Base-by-base conservation (phyloP, 2,113 vertebrate genomes). In the Phyllostomus hastatus region DNA sequence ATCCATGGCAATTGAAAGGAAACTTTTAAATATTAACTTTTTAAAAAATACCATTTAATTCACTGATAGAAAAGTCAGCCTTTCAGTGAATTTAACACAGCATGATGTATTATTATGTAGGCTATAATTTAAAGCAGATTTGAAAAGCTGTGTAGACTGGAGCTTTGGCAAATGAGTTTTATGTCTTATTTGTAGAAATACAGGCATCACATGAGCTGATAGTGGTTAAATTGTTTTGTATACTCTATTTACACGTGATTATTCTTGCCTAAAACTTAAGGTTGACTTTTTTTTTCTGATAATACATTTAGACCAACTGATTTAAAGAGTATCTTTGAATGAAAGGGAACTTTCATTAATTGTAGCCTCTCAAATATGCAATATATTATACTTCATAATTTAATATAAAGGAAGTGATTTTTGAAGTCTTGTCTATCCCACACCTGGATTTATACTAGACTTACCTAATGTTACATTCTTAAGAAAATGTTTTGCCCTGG, bases 1-100 rank as follows among this genome's bases (percentile, higher is more conserved):
- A 26, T 79, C 28, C 0, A 20, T 85, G 0, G 70, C 95, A 48
- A 95, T 19, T 97, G 41, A 95, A 90, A 3, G 31, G 10, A 95
- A 78, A 1, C 7, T 69, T 90, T 76, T 72, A 7, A 35, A 75
- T 82, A 92, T 91, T 93, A 57, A 66, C 54, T 78, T 84, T 72
- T 92, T 83, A 50, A 67, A 90, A n/a, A 94, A n/a, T 85, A 88
- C 10, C 31, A 88, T 91, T 97, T 94, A 97, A 96, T 96, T 95
- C 5, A 91, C 46, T 67, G 48, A 16, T 83, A 38, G 24, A 94
- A 82, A 88, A 96, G 85, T 90, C 12, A 75, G 24, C 86, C 90
- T 96, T 87, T 94, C 82, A 70, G 46, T 96, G 57, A 88, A 50
- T 86, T 90, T 69, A 90, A 33, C 43, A 72, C 28, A 85, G 19